Conservation (phyloP, 2,113 vertebrate species). For the Alosa alosa region DNA sequence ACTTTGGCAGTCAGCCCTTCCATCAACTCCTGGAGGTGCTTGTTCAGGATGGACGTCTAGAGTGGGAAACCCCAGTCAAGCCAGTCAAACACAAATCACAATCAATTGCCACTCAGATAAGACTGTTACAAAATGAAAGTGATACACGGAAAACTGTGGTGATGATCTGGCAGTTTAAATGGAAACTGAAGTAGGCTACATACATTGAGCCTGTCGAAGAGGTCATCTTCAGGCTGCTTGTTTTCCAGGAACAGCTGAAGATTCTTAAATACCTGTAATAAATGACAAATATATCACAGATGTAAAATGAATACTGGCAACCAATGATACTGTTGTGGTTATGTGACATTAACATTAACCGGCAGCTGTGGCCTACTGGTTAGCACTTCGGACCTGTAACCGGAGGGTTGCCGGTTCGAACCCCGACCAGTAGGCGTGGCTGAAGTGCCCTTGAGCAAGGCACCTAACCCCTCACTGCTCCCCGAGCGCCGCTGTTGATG, state of each 20-base stretch:
- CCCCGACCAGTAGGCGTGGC: no score
- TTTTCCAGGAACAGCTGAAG: constrained; percentile 96
- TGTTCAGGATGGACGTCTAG: constrained; percentile 86
- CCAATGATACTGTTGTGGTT: background rate
- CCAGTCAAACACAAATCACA: background rate
- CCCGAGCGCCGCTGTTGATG: no score
- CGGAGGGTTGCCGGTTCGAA: no score
- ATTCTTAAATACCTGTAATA: constrained; percentile 91
- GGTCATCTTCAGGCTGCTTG: constrained; percentile 94
- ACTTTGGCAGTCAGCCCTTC: constrained; percentile 88
- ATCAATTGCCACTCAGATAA: background rate
- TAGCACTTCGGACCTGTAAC: no score
- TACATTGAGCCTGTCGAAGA: constrained; percentile 96
- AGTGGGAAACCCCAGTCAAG: background rate
- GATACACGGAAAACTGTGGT: background rate
- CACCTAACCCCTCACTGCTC: no score
- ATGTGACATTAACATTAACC: background rate
- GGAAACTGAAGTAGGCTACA: constrained; percentile 50
- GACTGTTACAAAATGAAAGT: background rate
- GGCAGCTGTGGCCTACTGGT: no score
- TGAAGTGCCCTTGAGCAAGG: no score
- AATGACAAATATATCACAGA: background rate
- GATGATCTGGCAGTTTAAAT: background rate
- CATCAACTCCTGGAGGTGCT: constrained; percentile 90
- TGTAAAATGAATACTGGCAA: background rate